phyloP scores from a whole-genome alignment of 2,888 invertebrate species.

The Gastrophysa polygoni region DNA sequence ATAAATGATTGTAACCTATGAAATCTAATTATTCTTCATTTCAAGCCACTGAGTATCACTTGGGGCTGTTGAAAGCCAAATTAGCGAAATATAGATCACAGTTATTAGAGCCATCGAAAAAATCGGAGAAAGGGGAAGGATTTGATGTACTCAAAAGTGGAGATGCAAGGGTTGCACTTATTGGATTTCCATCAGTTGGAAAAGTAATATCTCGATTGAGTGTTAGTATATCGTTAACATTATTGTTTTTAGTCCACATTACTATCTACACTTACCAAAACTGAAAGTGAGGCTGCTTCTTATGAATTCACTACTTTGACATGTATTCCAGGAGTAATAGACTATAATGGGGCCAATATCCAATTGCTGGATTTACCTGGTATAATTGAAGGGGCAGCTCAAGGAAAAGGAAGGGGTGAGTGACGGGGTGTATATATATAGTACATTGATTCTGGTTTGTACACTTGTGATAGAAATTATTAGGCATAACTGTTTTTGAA shows the following conservation, averaged over 20 bases:
- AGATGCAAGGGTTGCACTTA: constrained; percentile 96
- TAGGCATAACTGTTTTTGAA: too few relatives aligned
- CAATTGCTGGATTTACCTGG: constrained; percentile 98
- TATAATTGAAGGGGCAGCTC: constrained; percentile 99
- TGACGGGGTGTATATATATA: too few relatives aligned
- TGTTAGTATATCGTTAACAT: background rate
- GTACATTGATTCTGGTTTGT: too few relatives aligned
- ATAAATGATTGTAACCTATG: constrained; percentile 11
- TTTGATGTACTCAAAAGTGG: constrained; percentile 99
- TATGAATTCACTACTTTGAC: constrained; percentile 99
- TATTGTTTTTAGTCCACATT: constrained; percentile 79
- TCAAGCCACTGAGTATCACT: constrained; percentile 97
- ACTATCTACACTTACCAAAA: constrained; percentile 92
- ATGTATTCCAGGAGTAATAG: constrained; percentile 98
- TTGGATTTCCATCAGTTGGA: constrained; percentile 98
- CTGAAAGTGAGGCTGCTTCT: constrained; percentile 95
- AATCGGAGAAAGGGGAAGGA: constrained; percentile 94
- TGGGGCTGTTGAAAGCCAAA: constrained; percentile 96
- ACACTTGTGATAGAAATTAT: too few relatives aligned
- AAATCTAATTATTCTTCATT: too few relatives aligned
- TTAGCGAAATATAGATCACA: constrained; percentile 94
- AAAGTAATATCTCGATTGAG: constrained; percentile 66
- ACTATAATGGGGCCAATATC: constrained; percentile 98
- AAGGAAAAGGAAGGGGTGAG: constrained; percentile 61
- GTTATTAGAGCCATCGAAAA: constrained; percentile 91